Conservation (phyloP, 2,888 invertebrate species). For the Epinotia ramella region DNA sequence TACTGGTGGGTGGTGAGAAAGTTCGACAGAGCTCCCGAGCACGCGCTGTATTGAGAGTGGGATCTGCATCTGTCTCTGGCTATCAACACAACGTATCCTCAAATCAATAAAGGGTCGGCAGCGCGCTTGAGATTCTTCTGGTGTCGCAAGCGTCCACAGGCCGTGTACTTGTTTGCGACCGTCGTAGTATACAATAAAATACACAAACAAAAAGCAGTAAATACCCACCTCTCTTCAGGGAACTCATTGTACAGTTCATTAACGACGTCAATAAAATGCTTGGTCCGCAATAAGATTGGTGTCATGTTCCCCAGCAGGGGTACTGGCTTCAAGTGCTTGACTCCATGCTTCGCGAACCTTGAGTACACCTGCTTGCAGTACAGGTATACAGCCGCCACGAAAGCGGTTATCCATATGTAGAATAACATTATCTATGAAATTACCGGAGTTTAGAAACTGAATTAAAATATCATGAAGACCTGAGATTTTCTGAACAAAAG, state of each 20-base stretch:
- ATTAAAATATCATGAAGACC: background rate
- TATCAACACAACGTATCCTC: too few relatives aligned
- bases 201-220: too few relatives aligned
- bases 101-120: too few relatives aligned
- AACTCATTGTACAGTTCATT: conserved; percentile 52
- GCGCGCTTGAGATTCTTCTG: too few relatives aligned
- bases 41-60: too few relatives aligned
- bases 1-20: too few relatives aligned
- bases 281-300: conserved; percentile 48
- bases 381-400: conserved; percentile 51
- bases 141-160: too few relatives aligned
- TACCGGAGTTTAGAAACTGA: background rate
- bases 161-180: too few relatives aligned
- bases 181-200: too few relatives aligned
- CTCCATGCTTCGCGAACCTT: conserved; percentile 55
- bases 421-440: conserved; percentile 54
- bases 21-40: too few relatives aligned
- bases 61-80: too few relatives aligned
- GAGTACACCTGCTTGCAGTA: conserved; percentile 57
- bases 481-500: too few relatives aligned
- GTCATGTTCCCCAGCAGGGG: conserved; percentile 58
- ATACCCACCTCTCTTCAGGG: conserved; percentile 58
- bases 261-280: conserved; percentile 55
- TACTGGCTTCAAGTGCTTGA: conserved; percentile 53
- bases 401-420: conserved; percentile 55